phyloP scores from a whole-genome alignment of 2,113 vertebrate species.

The Sciurus niger region DNA sequence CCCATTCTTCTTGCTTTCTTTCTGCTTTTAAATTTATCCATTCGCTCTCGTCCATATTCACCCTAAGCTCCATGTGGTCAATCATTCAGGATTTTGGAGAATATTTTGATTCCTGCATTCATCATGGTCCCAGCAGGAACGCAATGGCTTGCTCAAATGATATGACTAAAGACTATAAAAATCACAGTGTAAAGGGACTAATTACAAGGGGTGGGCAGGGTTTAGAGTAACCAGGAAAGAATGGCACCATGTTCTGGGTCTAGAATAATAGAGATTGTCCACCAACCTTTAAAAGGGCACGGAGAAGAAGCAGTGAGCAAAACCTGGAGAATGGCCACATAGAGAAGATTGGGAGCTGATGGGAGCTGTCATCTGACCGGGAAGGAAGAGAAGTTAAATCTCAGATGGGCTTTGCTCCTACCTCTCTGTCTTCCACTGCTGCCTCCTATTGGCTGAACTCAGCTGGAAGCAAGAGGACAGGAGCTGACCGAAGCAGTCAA shows the following conservation, averaged over 20 bases:
- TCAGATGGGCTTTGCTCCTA: not conserved
- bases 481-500: not conserved
- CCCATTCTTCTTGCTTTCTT: not conserved
- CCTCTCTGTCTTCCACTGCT: not conserved
- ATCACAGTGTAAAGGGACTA: not conserved
- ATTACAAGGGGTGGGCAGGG: not conserved
- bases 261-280: not conserved
- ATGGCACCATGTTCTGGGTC: too few species aligned
- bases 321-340: not conserved
- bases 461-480: not conserved
- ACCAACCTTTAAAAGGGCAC: not conserved
- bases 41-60: not conserved
- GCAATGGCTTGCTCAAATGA: not conserved
- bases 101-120: not conserved
- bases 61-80: not conserved
- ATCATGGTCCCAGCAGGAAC: not conserved
- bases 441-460: not conserved
- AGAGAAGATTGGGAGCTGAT: not conserved
- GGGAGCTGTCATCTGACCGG: not conserved
- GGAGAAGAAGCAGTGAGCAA: not conserved
- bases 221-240: not conserved
- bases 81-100: not conserved
- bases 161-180: not conserved
- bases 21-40: not conserved
- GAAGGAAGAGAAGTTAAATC: not conserved